These are phyloP conservation scores for Eristalinus aeneus DNA, from an alignment of 2,888 invertebrate genomes.

Conservation along the genomic window DNA sequence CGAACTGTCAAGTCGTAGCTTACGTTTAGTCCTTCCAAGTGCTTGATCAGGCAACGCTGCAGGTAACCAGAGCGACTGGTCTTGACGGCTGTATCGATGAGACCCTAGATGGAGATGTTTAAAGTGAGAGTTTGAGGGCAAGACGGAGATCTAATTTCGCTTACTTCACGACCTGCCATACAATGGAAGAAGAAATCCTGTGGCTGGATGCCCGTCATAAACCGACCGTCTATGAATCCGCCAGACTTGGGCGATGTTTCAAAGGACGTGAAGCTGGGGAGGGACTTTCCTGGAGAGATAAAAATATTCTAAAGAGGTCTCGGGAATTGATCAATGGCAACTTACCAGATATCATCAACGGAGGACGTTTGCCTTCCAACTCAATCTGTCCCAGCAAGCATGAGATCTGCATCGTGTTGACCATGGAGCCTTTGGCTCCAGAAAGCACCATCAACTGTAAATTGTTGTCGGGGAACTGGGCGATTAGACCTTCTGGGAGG, in stretches of 20 bases:
- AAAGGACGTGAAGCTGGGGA: constrained; percentile 95
- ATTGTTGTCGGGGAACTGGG: constrained; percentile 96
- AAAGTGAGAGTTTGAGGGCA: background rate
- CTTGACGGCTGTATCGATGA: constrained; percentile 99
- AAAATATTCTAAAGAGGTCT: too few relatives aligned
- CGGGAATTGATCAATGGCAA: too few relatives aligned
- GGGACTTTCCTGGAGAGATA: constrained; percentile 85
- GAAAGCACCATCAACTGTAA: constrained; percentile 99
- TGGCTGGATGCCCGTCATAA: constrained; percentile 98
- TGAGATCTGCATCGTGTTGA: constrained; percentile 99
- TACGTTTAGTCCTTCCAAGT: constrained; percentile 96
- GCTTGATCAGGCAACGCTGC: constrained; percentile 98
- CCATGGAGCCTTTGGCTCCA: constrained; percentile 99
- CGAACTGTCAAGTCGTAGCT: constrained; percentile 97
- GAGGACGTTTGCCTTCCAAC: constrained; percentile 98
- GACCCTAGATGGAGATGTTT: constrained; percentile 83
- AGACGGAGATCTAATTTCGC: constrained; percentile 23
- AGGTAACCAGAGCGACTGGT: constrained; percentile 99
- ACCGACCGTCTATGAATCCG: constrained; percentile 97
- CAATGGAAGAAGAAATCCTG: constrained; percentile 99
- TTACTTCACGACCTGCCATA: constrained; percentile 99
- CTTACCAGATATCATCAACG: constrained; percentile 90
- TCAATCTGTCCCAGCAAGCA: constrained; percentile 99
- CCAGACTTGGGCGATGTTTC: constrained; percentile 95
- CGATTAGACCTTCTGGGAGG: constrained; percentile 91